These are phyloP conservation scores for Synanthedon myopaeformis DNA, from an alignment of 2,888 invertebrate species.

Conservation along the genomic window DNA sequence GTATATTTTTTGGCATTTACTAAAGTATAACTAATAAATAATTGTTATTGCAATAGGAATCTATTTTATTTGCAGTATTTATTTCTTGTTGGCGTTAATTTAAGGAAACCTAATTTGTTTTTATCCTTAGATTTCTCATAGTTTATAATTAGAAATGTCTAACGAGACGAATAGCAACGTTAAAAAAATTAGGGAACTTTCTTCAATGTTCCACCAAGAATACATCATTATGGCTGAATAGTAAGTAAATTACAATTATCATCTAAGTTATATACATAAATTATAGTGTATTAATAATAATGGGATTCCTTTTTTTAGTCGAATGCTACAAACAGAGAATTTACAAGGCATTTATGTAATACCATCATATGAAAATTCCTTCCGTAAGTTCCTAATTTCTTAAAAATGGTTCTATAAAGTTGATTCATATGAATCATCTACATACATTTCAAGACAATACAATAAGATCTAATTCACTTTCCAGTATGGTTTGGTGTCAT, in stretches of 20 bases:
- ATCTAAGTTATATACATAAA: too few species aligned
- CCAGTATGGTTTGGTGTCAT: slow-evolving; percentile 92
- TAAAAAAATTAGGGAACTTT: slow-evolving; percentile 75
- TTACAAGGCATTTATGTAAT: slow-evolving; percentile 92
- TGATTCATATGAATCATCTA: too few species aligned
- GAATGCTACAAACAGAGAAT: slow-evolving; percentile 86
- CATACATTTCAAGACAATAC: too few species aligned
- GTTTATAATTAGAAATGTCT: slow-evolving; percentile 22
- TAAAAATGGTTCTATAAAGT: background rate
- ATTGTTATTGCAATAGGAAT: too few species aligned
- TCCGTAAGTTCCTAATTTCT: slow-evolving; percentile 71
- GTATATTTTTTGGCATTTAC: too few species aligned
- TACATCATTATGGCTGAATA: slow-evolving; percentile 93
- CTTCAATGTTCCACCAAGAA: slow-evolving; percentile 85
- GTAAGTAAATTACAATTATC: slow-evolving; percentile 68
- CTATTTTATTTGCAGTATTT: too few species aligned
- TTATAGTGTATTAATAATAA: too few species aligned
- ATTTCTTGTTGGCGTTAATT: too few species aligned
- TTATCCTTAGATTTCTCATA: too few species aligned
- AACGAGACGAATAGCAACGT: slow-evolving; percentile 34
- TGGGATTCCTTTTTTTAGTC: slow-evolving; percentile 67
- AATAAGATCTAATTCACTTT: slow-evolving; percentile 22
- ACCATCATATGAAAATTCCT: slow-evolving; percentile 86
- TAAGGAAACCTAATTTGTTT: too few species aligned
- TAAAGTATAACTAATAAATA: too few species aligned